These are phyloP conservation scores for Heliconius hewitsoni DNA, from an alignment of 1,140 invertebrate genomes.

Conservation along the genomic window DNA sequence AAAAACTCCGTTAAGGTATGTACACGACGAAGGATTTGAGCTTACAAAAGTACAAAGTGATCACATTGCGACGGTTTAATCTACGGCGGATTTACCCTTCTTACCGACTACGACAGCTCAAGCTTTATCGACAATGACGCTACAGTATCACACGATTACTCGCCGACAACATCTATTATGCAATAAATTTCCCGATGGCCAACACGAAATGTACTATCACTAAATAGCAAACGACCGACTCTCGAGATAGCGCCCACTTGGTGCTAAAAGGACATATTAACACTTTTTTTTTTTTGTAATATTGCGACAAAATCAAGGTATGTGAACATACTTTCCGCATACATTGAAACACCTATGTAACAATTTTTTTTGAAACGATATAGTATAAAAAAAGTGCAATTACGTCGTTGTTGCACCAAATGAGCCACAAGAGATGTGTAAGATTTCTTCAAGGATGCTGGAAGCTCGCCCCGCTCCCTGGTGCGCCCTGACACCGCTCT, in stretches of 20 bases:
- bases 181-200: slow-evolving; percentile 74
- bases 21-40: slow-evolving; percentile 77
- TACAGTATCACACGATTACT: slow-evolving; percentile 76
- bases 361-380: no score
- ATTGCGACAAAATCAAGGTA: no score
- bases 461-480: no score
- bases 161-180: slow-evolving; percentile 78
- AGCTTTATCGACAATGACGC: slow-evolving; percentile 76
- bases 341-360: no score
- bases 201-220: slow-evolving; percentile 76
- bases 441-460: slow-evolving; percentile 4
- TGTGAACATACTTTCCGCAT: no score
- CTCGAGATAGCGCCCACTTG: slow-evolving; percentile 26
- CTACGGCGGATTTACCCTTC: slow-evolving; percentile 76
- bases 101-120: slow-evolving; percentile 76
- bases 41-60: slow-evolving; percentile 81
- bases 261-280: no score
- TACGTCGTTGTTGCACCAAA: no score
- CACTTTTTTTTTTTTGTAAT: no score
- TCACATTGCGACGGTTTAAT: slow-evolving; percentile 76
- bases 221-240: slow-evolving; percentile 65
- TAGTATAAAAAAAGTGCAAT: no score
- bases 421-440: neutral
- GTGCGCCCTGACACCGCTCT: neutral
- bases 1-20: slow-evolving; percentile 72